Conservation (phyloP, 2,113 vertebrate species). For the Butorides virescens region DNA sequence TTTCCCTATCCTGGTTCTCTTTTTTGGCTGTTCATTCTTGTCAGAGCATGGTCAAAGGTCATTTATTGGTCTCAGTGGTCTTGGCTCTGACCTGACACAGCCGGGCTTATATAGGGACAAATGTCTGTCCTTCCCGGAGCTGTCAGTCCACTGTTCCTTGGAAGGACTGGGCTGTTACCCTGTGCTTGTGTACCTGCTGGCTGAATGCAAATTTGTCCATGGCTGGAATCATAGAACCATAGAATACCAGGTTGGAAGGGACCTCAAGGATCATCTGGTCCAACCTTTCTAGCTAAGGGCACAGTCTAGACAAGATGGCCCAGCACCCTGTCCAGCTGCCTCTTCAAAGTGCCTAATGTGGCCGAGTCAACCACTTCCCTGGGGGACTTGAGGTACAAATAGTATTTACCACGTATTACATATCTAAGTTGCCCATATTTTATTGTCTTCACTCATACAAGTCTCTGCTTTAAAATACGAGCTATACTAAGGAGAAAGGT, state of each 20-base stretch:
- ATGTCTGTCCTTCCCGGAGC: not conserved
- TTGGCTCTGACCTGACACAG: not conserved
- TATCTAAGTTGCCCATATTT: not conserved
- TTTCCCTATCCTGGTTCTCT: not conserved
- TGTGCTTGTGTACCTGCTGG: rapidly evolving
- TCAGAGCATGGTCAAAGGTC: not conserved
- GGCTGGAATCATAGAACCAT: not conserved
- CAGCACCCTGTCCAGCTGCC: no score
- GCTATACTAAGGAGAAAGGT: not conserved
- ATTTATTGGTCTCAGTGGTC: not conserved
- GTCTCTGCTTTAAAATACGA: not conserved
- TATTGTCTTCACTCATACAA: not conserved
- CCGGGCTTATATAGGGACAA: not conserved
- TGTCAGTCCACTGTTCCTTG: not conserved
- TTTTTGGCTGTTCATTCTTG: not conserved
- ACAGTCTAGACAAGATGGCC: no score
- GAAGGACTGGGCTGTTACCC: not conserved
- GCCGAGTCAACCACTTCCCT: no score
- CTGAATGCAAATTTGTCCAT: not conserved
- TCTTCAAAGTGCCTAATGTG: no score
- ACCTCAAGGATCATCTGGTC: no score
- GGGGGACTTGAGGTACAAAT: not conserved
- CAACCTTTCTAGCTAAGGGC: no score
- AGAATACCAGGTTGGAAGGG: no score
- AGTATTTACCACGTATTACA: not conserved